phyloP scores from a whole-genome alignment of 2,888 invertebrate species.

The Trachelus tabidus region DNA sequence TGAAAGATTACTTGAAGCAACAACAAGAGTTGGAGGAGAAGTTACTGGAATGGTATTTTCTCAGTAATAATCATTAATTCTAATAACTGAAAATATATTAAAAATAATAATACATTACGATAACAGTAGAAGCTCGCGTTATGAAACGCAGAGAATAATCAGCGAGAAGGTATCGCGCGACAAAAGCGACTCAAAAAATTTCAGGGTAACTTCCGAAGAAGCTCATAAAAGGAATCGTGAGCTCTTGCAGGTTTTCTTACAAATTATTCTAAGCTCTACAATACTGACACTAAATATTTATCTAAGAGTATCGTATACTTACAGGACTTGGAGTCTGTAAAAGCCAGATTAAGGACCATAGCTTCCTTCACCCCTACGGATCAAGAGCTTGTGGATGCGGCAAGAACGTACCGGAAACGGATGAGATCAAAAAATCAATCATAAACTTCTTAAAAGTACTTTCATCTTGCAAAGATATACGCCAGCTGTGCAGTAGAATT shows the following conservation, averaged over 20 bases:
- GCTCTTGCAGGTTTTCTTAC: constrained; percentile 48
- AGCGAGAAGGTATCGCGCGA: background rate
- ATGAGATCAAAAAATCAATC: background rate
- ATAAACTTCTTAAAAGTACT: background rate
- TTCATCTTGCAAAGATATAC: background rate
- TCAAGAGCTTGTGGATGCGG: constrained; percentile 51
- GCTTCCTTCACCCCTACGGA: constrained; percentile 58
- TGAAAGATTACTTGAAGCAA: constrained; percentile 26
- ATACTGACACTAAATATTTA: background rate
- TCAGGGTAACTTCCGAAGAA: background rate
- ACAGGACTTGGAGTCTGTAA: constrained; percentile 53
- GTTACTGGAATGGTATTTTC: constrained; percentile 40
- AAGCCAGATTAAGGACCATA: constrained; percentile 56
- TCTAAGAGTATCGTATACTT: background rate
- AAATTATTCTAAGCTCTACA: background rate
- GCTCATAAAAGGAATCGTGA: constrained; percentile 22
- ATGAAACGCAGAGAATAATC: background rate
- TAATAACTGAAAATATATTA: background rate
- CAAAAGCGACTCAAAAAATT: background rate
- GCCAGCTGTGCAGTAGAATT: background rate
- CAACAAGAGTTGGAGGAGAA: constrained; percentile 37
- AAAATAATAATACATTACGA: background rate
- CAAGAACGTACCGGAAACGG: constrained; percentile 42
- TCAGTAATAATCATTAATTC: background rate
- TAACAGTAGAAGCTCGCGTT: background rate